Base-by-base conservation (phyloP, 2,113 vertebrate species). In the Calcarius ornatus region DNA sequence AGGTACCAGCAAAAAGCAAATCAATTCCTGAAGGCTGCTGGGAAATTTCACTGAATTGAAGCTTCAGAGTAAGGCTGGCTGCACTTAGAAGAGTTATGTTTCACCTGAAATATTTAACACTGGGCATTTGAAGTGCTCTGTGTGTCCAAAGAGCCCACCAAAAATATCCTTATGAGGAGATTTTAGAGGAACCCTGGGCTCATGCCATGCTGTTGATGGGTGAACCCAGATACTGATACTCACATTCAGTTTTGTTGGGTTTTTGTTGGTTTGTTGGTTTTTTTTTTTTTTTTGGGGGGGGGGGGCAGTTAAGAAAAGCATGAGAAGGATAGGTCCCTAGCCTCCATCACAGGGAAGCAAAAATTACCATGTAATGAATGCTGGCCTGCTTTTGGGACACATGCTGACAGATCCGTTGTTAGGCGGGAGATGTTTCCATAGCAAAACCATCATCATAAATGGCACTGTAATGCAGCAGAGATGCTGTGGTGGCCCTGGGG, bases 381-480 rank as follows among this genome's bases (percentile, higher is more conserved):
- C 71, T 3, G 5, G 76, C 59, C 80, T 95, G 88, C 68, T 81
- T 82, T 25, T 73, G 81, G 90, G 81, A 59, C 27, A 12, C 2
- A 30, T 79, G 92, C 56, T 66, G 47, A 63, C 84, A 76, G 69
- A 72, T 64, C 40, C 71, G 85, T 93, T 94, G 71, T 90, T 90
- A 81, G 56, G 79, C 93, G 60, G 59, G 76, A 88, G 83, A 33
- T 45, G 94, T 97, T 96, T 93, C 94, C 92, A 94, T 96, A 84
- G 94, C 86, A 86, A 93, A 96, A 35, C 23, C 80, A 57, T 81
- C 85, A 66, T 56, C 64, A 80, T 63, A 85, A 94, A 80, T n/a
- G 33, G 76, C 82, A 51, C 43, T 8, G 60, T 85, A 83, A 40
- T 65, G 88, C 78, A 57, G 73, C 61, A 72, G 87, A 95, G 61